Evolutionary conservation across 2,797 vertebrate species (phyloP).

Genomic region (Halcyon smyrnensis): DNA sequence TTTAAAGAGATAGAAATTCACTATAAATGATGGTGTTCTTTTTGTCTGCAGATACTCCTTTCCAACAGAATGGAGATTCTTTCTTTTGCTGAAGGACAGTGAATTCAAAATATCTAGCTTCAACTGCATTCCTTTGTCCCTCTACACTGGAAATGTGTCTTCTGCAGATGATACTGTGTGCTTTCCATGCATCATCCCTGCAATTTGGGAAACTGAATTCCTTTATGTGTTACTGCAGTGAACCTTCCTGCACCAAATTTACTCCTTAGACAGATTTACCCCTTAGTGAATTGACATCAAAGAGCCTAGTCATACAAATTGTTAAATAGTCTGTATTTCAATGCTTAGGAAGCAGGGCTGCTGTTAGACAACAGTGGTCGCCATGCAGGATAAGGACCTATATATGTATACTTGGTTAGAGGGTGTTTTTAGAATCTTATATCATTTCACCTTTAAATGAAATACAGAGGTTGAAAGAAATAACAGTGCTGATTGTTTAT

Average conservation of each 20-base stretch:
- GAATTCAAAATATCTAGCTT: background rate
- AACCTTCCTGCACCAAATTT: background rate
- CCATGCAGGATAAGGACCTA: background rate
- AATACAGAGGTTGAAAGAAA: slow-evolving; percentile 12
- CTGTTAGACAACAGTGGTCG: background rate
- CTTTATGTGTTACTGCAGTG: rapidly evolving
- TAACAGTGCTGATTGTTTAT: background rate
- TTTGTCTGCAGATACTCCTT: background rate
- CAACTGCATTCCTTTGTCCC: background rate
- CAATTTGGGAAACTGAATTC: background rate
- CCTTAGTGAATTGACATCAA: background rate
- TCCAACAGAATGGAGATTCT: background rate
- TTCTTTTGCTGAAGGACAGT: background rate
- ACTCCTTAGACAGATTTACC: background rate
- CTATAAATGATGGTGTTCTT: background rate
- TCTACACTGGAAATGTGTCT: background rate
- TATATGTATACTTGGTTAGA: background rate
- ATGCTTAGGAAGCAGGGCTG: background rate
- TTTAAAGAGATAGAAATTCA: background rate
- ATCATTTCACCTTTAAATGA: background rate
- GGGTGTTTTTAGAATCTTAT: background rate
- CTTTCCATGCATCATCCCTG: background rate
- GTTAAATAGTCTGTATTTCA: background rate
- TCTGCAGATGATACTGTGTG: background rate
- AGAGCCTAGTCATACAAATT: background rate